Conservation (phyloP, 1,140 invertebrate species). For the Drosophila biarmipes region DNA sequence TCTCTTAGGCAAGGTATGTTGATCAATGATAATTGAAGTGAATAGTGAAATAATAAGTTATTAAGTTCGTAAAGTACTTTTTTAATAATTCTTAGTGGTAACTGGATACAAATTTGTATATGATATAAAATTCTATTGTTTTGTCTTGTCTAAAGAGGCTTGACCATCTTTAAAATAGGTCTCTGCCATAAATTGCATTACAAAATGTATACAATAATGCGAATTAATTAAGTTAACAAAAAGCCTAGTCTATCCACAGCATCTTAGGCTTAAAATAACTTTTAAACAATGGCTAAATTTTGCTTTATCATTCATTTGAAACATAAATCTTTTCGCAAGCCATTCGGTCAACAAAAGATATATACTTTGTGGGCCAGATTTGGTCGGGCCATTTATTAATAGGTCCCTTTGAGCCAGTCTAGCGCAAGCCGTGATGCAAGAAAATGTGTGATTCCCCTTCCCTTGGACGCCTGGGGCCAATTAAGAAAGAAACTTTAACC, state of each 20-base stretch:
- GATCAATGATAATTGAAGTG: background rate
- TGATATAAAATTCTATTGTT: too few relatives aligned
- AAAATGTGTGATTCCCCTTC: slow-evolving; percentile 2
- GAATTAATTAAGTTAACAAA: background rate
- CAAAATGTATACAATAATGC: background rate
- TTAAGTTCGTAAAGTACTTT: too few relatives aligned
- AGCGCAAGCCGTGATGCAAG: slow-evolving; percentile 16
- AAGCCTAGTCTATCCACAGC: background rate
- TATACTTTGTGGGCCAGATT: slow-evolving; percentile 1
- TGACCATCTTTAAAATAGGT: background rate
- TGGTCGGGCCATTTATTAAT: slow-evolving; percentile 22
- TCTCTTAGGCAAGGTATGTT: background rate
- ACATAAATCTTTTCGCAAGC: slow-evolving; percentile 10
- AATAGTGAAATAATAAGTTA: background rate
- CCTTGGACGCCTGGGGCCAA: slow-evolving; percentile 25
- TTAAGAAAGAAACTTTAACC: slow-evolving; percentile 39
- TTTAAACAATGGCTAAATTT: slow-evolving; percentile 9
- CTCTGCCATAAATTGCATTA: background rate
- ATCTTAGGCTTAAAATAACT: background rate
- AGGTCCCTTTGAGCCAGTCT: slow-evolving; percentile 15
- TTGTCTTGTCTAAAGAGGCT: too few relatives aligned
- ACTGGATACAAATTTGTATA: too few relatives aligned
- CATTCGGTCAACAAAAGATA: slow-evolving; percentile 15
- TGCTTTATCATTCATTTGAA: background rate
- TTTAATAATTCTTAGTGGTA: too few relatives aligned